phyloP scores from a whole-genome alignment of 2,888 invertebrate genomes.

The Masnerella sp. region DNA sequence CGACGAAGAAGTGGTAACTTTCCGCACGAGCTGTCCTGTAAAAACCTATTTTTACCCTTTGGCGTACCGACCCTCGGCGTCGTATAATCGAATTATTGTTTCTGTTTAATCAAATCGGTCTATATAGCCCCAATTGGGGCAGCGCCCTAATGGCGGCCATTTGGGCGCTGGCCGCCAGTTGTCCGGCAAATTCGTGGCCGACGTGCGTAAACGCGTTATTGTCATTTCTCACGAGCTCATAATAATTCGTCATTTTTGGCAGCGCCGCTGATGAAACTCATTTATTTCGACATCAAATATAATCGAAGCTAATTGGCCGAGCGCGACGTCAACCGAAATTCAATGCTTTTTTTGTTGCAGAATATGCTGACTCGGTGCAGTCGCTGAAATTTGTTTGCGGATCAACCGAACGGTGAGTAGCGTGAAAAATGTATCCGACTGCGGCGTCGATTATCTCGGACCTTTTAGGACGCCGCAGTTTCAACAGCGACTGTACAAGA shows the following conservation, averaged over 20 bases:
- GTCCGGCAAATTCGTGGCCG: slow-evolving; percentile 16
- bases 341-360: slow-evolving; percentile 38
- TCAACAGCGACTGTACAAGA: slow-evolving; percentile 55
- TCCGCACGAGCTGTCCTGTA: slow-evolving; percentile 10
- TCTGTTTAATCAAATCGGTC: slow-evolving; percentile 52
- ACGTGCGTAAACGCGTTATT: slow-evolving; percentile 30
- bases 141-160: slow-evolving; percentile 35
- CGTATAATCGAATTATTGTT: slow-evolving; percentile 55
- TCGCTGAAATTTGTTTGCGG: slow-evolving; percentile 40
- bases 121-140: slow-evolving; percentile 39
- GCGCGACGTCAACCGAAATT: slow-evolving; percentile 6
- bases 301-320: slow-evolving; percentile 21
- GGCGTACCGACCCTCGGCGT: slow-evolving; percentile 29
- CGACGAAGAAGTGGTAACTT: slow-evolving; percentile 36
- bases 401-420: slow-evolving; percentile 47
- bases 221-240: slow-evolving; percentile 20
- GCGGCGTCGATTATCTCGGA: slow-evolving; percentile 29
- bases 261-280: slow-evolving; percentile 44
- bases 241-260: slow-evolving; percentile 41
- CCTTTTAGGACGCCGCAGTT: slow-evolving; percentile 55
- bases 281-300: slow-evolving; percentile 27
- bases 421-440: slow-evolving; percentile 11
- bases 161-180: slow-evolving; percentile 13
- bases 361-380: slow-evolving; percentile 32
- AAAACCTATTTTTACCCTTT: slow-evolving; percentile 54